These are phyloP conservation scores for Characodon lateralis DNA, from an alignment of 2,797 vertebrate genomes.

Conservation along the genomic window DNA sequence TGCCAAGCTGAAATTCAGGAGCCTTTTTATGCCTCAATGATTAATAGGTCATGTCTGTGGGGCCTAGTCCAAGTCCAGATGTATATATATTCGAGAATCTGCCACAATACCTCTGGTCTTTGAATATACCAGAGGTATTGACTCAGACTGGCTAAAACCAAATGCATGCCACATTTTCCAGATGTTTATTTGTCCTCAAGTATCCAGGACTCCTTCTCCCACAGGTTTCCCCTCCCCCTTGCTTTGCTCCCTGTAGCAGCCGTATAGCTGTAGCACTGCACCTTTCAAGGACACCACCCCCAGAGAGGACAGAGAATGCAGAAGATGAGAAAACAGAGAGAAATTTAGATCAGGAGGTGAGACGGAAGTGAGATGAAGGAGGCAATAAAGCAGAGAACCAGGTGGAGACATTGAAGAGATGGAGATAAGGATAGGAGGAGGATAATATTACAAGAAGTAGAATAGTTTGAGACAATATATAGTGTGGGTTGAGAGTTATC, in stretches of 20 bases:
- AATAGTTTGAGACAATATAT: constrained; percentile 27
- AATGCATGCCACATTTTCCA: background rate
- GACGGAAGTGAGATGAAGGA: constrained; percentile 11
- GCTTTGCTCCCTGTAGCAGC: constrained; percentile 60
- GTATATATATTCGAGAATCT: background rate
- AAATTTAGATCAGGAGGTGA: constrained; percentile 31
- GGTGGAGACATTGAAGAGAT: constrained; percentile 33
- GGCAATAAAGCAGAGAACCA: constrained; percentile 20
- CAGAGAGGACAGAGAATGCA: constrained; percentile 44
- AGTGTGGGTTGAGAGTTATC: constrained; percentile 48
- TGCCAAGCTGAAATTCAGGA: background rate
- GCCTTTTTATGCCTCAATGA: background rate
- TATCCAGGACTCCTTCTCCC: constrained; percentile 51
- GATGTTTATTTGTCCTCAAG: constrained; percentile 16
- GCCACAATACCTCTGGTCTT: background rate
- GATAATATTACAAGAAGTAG: constrained; percentile 35
- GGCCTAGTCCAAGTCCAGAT: background rate
- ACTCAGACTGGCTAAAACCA: background rate
- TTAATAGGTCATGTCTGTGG: background rate
- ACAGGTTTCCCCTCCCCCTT: constrained; percentile 67
- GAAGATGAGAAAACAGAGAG: constrained; percentile 7
- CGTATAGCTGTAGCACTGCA: constrained; percentile 67
- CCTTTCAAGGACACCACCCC: constrained; percentile 76
- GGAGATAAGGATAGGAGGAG: constrained; percentile 9
- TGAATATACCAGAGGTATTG: background rate